These are phyloP conservation scores for Thecophora atra DNA, from an alignment of 2,888 invertebrate species.

Conservation along the genomic window DNA sequence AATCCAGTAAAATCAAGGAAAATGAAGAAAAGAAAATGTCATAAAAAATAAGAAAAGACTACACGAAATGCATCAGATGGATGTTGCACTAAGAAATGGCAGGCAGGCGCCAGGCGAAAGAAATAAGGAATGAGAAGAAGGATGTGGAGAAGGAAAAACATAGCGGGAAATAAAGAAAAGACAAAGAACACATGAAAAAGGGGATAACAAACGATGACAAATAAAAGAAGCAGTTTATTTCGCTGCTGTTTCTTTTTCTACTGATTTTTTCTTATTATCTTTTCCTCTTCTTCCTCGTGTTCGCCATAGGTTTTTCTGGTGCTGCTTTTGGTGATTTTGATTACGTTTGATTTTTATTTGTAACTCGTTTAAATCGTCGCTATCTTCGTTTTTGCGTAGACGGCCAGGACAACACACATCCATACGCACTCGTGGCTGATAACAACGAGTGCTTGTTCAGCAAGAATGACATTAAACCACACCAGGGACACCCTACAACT, in stretches of 20 bases:
- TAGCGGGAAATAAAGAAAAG: too few species aligned
- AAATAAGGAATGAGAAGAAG: too few species aligned
- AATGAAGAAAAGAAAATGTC: neutral
- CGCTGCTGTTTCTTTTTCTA: too few species aligned
- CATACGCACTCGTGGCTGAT: neutral
- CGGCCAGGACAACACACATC: neutral
- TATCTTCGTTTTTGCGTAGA: constrained; percentile 37
- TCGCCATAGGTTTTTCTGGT: too few species aligned
- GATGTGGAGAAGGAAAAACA: too few species aligned
- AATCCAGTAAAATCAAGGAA: too few species aligned
- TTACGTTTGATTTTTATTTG: constrained; percentile 31
- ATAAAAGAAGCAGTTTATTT: neutral
- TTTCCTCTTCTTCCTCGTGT: neutral
- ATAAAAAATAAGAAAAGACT: neutral
- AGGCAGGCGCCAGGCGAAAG: too few species aligned
- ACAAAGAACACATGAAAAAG: neutral
- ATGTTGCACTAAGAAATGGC: too few species aligned
- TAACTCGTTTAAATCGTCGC: constrained; percentile 19
- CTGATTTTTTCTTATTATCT: constrained; percentile 7
- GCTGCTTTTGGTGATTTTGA: constrained; percentile 23
- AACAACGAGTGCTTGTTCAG: neutral
- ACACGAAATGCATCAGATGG: too few species aligned
- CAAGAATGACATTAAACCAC: constrained; percentile 8
- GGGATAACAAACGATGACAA: too few species aligned
- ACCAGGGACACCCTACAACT: neutral